Percentiles rank a stretch among this genome's conserved stretches.
phyloP scores from a whole-genome alignment of 2,797 vertebrate genomes.

The Odontamblyopus lacepedii region DNA sequence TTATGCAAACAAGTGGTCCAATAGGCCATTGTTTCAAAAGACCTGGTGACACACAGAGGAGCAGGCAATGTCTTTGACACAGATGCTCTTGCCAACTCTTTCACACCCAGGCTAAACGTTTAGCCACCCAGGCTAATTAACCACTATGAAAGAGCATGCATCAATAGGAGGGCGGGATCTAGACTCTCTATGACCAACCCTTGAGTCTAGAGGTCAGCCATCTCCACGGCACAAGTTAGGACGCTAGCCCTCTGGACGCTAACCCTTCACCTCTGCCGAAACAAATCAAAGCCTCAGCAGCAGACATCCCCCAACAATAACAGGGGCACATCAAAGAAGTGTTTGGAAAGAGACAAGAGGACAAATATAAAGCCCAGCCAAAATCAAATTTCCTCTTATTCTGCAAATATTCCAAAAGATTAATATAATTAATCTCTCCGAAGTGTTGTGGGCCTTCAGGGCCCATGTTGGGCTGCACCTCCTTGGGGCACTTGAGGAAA shows the following conservation, averaged over 20 bases:
- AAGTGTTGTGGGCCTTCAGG: conserved; percentile 91
- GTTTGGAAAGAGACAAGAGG: conserved; percentile 73
- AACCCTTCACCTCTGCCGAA: conserved; percentile 79
- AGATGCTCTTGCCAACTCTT: conserved; percentile 73
- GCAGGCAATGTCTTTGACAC: conserved; percentile 73
- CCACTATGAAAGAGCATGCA: conserved; percentile 77
- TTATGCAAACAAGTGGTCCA: conserved; percentile 78
- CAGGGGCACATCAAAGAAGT: conserved; percentile 78
- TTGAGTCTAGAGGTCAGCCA: conserved; percentile 78
- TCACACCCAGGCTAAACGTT: conserved; percentile 82
- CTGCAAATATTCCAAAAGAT: conserved; percentile 78
- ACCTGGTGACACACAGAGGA: conserved; percentile 71
- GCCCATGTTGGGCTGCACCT: conserved; percentile 88
- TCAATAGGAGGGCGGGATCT: conserved; percentile 77
- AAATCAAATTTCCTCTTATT: conserved; percentile 82
- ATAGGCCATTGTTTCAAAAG: conserved; percentile 78
- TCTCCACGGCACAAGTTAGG: conserved; percentile 78
- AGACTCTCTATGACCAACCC: conserved; percentile 72
- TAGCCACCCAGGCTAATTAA: conserved; percentile 83
- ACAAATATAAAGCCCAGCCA: conserved; percentile 66
- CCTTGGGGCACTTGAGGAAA: conserved; percentile 92
- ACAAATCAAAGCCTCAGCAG: conserved; percentile 77
- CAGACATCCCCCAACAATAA: conserved; percentile 79
- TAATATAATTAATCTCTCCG: conserved; percentile 95
- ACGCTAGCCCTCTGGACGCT: conserved; percentile 76